Base-by-base conservation (phyloP, 2,113 vertebrate genomes). In the Cinclus mexicanus region DNA sequence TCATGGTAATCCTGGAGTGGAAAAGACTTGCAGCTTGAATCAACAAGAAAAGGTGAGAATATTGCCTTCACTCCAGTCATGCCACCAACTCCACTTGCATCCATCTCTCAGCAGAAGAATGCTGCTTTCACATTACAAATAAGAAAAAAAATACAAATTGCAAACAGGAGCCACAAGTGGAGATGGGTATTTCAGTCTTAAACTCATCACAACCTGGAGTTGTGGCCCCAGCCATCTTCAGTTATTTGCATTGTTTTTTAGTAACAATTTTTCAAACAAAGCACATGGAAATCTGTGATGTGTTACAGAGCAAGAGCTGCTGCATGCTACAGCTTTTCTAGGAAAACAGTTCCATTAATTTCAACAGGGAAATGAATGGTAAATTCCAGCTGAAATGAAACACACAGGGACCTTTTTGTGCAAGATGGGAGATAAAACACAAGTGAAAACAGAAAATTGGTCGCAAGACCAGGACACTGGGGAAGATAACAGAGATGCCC, bases 21-120 rank as follows among this genome's bases (percentile, higher is more conserved):
- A 96, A 92, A 93, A 96, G 92, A n/a, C n/a, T 68, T 49, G 64
- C 56, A 74, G 79, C 37, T 71, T 88, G 83, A 89, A 53, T 93
- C 95, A 95, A 96, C 80, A 95, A 61, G 39, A 59, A 65, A 33
- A 86, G 90, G 92, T 3, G 35, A 93, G 92, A 94, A 60, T 71
- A 7, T 75, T 89, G 75, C 92, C 59, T 63, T 83, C 29, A 4
- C 78, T 91, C 81, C 85, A 88, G 87, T 7, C 69, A n/a, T 1
- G 6, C n/a, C 90, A n/a, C 83, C 3, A 1, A 19, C 52, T 60
- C 44, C 44, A 4, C n/a, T 7, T 87, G 86, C 83, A 64, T 13
- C 69, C 69, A 19, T 31, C 71, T 53, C 61, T 53, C 21, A 3
- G 31, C 9, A 25, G 44, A 53, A 67, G 26, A 64, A 74, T 19